Conservation (phyloP, 1,140 invertebrate genomes). For the Subanguina moxae region DNA sequence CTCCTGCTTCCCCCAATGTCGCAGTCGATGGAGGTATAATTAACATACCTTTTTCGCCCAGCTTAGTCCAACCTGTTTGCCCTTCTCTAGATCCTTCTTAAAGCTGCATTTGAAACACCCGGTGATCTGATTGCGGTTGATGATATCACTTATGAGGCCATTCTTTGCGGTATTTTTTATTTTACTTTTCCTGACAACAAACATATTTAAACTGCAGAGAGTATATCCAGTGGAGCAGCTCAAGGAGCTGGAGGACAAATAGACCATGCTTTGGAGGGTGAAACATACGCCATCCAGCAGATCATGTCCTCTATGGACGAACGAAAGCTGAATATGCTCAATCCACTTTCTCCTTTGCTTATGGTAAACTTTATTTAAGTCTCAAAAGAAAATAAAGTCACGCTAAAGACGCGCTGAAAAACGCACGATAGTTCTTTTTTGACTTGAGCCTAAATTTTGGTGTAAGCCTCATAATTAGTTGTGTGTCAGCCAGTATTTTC, state of each 20-base stretch:
- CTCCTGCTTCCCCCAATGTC: slow-evolving; percentile 23
- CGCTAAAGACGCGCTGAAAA: no score
- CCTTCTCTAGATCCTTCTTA: slow-evolving; percentile 8
- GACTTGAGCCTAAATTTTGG: no score
- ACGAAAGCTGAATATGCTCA: no score
- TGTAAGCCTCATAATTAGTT: no score
- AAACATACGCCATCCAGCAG: no score
- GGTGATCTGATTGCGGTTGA: slow-evolving; percentile 24
- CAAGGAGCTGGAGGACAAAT: slow-evolving; percentile 6
- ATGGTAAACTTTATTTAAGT: no score
- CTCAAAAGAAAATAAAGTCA: no score
- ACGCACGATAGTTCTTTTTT: no score
- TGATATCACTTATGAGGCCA: slow-evolving; percentile 29
- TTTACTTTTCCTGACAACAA: neutral
- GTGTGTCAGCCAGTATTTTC: no score
- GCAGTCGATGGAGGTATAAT: slow-evolving; percentile 26
- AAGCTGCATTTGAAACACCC: slow-evolving; percentile 23
- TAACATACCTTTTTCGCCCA: neutral
- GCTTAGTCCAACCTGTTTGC: neutral
- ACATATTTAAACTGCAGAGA: neutral
- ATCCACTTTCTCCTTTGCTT: no score
- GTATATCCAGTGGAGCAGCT: neutral
- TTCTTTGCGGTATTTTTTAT: slow-evolving; percentile 20
- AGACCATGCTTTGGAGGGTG: neutral
- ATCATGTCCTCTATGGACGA: no score